Evolutionary conservation across 2,888 invertebrate species (phyloP), one percentile per base, ranked within the genome.

Genomic region (Rugalucina vietnamica): DNA sequence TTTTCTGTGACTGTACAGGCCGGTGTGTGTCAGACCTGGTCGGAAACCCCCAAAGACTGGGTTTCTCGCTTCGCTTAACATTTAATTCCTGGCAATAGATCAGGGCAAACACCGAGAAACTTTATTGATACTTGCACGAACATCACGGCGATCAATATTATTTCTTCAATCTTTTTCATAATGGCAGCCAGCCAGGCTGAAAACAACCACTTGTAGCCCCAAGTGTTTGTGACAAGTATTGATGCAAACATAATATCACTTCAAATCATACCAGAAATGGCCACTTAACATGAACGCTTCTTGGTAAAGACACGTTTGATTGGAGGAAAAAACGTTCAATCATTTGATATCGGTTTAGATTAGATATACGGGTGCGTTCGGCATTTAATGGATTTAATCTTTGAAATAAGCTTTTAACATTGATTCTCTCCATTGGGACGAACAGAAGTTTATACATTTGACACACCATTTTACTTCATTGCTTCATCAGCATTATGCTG

Each of bases 241-340:
- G 65, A 34, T 65, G 65, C 21, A 65, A 65, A 65, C 65, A 65
- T 34, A 34, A 65, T 65, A 65, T 65, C 65, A 8, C 29, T 65
- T 65, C 29, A 65, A 32, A 65, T 65, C 65, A 34, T 34, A 65
- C 65, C 32, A 65, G 65, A 65, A 65, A 65, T 65, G 65, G 65
- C 32, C 65, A 65, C 65, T 65, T 65, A 65, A 65, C 65, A 65
- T 29, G 65, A 65, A 34, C 32, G 65, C 29, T 65, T 65, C 65
- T 65, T 65, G 60, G 65, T 34, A 65, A 34, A 29, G 29, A 10
- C 29, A 29, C 24, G 24, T 34, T 65, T 29, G 65, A 65, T 65
- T 29, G 65, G 65, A 34, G 34, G 2, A 65, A n/a, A n/a, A 34
- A 43, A 65, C 21, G 8, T 34, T 34, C 65, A 65, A 65, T 65